Evolutionary conservation across 2,113 vertebrate genomes (phyloP), one percentile per base, ranked within the genome.

Genomic region (Hystrix brachyura): DNA sequence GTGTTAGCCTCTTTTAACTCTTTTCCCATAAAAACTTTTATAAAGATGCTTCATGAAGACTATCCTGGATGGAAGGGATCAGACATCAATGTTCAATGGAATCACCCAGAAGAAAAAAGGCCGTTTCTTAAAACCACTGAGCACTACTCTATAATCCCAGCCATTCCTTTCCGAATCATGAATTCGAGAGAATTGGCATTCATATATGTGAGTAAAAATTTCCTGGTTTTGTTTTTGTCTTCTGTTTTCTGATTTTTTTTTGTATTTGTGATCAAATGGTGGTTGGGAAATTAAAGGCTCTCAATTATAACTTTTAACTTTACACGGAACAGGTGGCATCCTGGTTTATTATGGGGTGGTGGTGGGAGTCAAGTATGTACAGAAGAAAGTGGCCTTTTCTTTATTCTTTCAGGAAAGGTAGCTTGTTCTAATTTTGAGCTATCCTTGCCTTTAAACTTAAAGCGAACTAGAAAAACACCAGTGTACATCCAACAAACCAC

Each of bases 181-280:
- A 96, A 81, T 69, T 94, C 55, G 81, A 62, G 43, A 60, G 76
- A 88, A 55, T 1, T 72, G 3, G 51, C 60, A 67, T 43, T 74
- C 11, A 1, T 38, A 85, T 19, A 62, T 11, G 21, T 34, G 38
- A 74, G 18, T 19, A 46, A 57, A 95, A 85, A 57, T 43, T 62
- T 71, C 12, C 76, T 92, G 74, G 14, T 55, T 95, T 89, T 95
- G 18, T 72, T 57, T 67, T 46, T 38, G n/a, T 43, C 90, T 53
- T 48, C 9, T 2, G 32, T 91, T 91, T 79, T 83, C 64, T 90
- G 27, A 69, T 76, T 18, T 96, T 95, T 80, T 81, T 34, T 96
- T 96, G 11, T 82, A 46, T 94, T 76, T 90, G 69, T 84, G 57
- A 71, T 64, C 80, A 94, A 82, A 90, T 11, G 17, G 67, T 64